These are phyloP conservation scores for Esox niger DNA, from an alignment of 2,113 vertebrate species.

Conservation along the genomic window DNA sequence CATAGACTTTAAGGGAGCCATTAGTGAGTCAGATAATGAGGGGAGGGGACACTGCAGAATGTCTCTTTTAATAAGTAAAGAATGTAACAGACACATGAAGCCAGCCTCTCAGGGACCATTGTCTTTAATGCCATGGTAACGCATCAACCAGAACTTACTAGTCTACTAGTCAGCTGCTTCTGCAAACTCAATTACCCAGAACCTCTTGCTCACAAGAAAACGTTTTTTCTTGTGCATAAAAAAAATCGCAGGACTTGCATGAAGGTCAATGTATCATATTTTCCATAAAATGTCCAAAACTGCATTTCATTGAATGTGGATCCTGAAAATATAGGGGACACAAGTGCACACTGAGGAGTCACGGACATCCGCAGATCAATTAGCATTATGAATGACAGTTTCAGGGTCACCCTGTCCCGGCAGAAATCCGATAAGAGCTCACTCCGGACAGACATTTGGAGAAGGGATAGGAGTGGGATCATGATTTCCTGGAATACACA, in stretches of 20 bases:
- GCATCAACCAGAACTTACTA: too few relatives aligned
- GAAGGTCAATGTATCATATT: too few relatives aligned
- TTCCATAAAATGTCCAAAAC: too few relatives aligned
- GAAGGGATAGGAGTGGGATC: neutral
- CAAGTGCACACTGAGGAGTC: neutral
- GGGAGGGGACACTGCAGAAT: neutral
- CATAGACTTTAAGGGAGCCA: neutral
- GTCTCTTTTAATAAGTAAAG: neutral
- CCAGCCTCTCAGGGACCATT: neutral
- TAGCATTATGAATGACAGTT: neutral
- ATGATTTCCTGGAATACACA: constrained; percentile 11
- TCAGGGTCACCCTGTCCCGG: neutral
- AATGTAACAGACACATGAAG: constrained; percentile 3
- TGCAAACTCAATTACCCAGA: neutral
- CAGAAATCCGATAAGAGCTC: neutral
- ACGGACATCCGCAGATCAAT: too few relatives aligned
- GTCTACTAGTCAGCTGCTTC: constrained; percentile 3
- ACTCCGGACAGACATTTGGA: neutral
- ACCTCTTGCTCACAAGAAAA: neutral
- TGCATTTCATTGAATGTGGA: too few relatives aligned
- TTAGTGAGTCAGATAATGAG: neutral
- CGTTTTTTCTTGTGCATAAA: too few relatives aligned
- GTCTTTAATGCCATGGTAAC: too few relatives aligned
- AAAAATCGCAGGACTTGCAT: too few relatives aligned
- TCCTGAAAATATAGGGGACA: too few relatives aligned